Base-by-base conservation (phyloP, 2,797 vertebrate genomes). In the Prionace glauca region DNA sequence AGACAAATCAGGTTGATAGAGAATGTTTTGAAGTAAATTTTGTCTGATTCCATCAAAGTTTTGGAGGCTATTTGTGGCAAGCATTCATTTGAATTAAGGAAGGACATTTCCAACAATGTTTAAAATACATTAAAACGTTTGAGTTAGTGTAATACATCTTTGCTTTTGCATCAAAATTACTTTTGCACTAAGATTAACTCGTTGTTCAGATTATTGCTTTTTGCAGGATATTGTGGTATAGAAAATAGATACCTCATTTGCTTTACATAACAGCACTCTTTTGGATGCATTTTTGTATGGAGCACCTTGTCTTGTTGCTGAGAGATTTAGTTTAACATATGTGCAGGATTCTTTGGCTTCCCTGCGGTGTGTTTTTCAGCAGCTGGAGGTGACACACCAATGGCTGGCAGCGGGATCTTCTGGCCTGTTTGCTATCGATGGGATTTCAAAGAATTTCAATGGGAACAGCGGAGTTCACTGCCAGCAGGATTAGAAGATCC, bases 1-100 rank as follows among this genome's bases (percentile, higher is more conserved):
- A 0, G 50, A 56, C 3, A 56, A 56, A 56, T 56, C 5, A 56
- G 50, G 50, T 5, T 56, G 50, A 56, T 56, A 7, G 50, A 56
- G 7, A 56, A 56, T 56, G 50, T 56, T 56, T 56, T 56, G 50
- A 56, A 96, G 96, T 96, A 96, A 96, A 41, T 45, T 84, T 84
- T 36, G 8, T 20, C 36, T 84, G 36, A 84, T 84, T 84, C 36
- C 36, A 22, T 45, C 14, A 14, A 8, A 32, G 86, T 16, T 88
- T 24, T 60, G 60, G 26, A 60, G 50, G 86, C 11, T 88, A 56
- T 84, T 81, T 84, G 56, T 32, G 18, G 16, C 12, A 29, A 88
- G 86, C 24, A 88, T 45, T 84, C 36, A 45, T 29, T 56, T 50
- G 26, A 88, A 60, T 88, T 88, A 88, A 60, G 50, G 29, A 60